phyloP scores from a whole-genome alignment of 2,797 vertebrate genomes.

The Selene dorsalis region DNA sequence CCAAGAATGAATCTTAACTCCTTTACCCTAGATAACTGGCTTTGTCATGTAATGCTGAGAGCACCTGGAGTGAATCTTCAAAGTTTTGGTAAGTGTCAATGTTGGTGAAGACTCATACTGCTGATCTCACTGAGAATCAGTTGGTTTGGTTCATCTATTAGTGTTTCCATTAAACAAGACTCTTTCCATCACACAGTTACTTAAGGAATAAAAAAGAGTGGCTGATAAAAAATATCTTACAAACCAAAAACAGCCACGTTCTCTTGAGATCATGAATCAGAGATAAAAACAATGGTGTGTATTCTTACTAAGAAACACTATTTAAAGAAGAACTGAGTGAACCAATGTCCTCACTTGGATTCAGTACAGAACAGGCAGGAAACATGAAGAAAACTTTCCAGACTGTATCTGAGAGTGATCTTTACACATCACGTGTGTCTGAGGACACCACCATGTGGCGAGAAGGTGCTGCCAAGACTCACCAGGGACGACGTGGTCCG shows the following conservation, averaged over 20 bases:
- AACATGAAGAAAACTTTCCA: neutral
- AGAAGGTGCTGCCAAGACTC: neutral
- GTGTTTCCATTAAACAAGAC: neutral
- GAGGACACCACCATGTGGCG: conserved; percentile 52
- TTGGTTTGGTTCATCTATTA: neutral
- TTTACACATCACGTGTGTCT: neutral
- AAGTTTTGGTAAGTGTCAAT: neutral
- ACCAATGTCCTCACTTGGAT: neutral
- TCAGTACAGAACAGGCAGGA: neutral
- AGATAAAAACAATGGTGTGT: neutral
- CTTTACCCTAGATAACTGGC: neutral
- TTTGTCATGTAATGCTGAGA: no score
- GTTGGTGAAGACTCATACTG: neutral
- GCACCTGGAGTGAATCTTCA: neutral
- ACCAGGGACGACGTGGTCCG: neutral
- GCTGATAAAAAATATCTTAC: neutral
- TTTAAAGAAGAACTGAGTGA: neutral
- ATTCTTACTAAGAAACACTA: neutral
- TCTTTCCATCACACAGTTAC: neutral
- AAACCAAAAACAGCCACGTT: neutral
- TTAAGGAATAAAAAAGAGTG: neutral
- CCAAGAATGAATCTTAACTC: neutral
- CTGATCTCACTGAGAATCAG: neutral
- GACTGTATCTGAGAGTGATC: neutral
- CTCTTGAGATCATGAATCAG: neutral